These are phyloP conservation scores for Hemistola chrysoprasaria DNA, from an alignment of 2,888 invertebrate genomes.

Conservation along the genomic window DNA sequence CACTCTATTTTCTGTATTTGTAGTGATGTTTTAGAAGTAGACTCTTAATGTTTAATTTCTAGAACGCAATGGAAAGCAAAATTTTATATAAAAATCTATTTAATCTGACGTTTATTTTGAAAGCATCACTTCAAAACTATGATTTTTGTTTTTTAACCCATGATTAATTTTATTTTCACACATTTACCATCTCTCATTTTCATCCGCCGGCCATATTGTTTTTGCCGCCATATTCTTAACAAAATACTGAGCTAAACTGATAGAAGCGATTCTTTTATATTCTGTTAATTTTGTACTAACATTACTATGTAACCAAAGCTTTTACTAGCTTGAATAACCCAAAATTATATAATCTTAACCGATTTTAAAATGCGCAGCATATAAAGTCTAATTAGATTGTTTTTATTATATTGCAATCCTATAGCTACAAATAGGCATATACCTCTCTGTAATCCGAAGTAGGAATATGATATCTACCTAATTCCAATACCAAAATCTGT, in stretches of 20 bases:
- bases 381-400: slow-evolving; percentile 21
- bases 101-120: slow-evolving; percentile 45
- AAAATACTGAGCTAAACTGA: slow-evolving; percentile 1
- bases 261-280: slow-evolving; percentile 1
- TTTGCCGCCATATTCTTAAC: slow-evolving; percentile 20
- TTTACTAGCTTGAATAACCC: slow-evolving; percentile 21
- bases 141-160: slow-evolving; percentile 33
- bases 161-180: slow-evolving; percentile 38
- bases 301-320: slow-evolving; percentile 14
- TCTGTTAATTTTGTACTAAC: slow-evolving; percentile 15
- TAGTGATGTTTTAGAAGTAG: slow-evolving; percentile 72
- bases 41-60: slow-evolving; percentile 29
- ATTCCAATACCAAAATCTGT: too few species aligned
- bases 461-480: too few species aligned
- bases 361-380: slow-evolving; percentile 7
- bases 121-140: slow-evolving; percentile 68
- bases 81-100: slow-evolving; percentile 38
- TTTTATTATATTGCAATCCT: slow-evolving; percentile 56
- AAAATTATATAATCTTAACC: slow-evolving; percentile 1
- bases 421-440: too few species aligned
- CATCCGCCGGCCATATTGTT: slow-evolving; percentile 42
- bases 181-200: slow-evolving; percentile 37
- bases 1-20: slow-evolving; percentile 45
- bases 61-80: slow-evolving; percentile 46
- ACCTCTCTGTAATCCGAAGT: too few species aligned